These are phyloP conservation scores for Apamea crenata DNA, from an alignment of 2,888 invertebrate species.

Conservation along the genomic window DNA sequence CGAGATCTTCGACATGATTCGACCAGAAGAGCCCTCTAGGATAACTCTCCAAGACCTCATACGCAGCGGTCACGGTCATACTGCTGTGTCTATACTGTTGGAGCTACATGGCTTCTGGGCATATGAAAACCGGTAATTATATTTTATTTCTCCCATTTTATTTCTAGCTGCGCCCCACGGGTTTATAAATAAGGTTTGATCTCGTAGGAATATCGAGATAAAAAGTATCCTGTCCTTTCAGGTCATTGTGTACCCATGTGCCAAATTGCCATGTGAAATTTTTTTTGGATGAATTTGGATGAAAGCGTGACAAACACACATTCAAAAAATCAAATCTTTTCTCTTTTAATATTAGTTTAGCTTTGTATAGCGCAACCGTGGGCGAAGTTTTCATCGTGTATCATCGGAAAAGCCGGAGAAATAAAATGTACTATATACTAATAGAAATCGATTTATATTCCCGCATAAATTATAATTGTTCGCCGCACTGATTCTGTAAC, in stretches of 20 bases:
- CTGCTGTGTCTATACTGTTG: conserved; percentile 97
- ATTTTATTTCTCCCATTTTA: neutral
- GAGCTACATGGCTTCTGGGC: conserved; percentile 99
- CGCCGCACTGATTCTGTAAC: neutral
- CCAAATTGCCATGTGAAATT: no score
- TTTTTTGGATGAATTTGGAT: no score
- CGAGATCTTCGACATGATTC: conserved; percentile 99
- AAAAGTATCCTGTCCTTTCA: no score
- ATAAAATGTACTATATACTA: neutral
- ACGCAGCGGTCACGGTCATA: conserved; percentile 97
- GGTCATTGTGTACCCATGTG: no score
- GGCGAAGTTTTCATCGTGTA: neutral
- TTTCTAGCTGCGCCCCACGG: neutral
- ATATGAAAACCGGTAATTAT: conserved; percentile 93
- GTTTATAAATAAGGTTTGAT: no score
- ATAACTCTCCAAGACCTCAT: conserved; percentile 97
- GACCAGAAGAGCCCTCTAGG: conserved; percentile 95
- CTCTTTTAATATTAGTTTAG: no score
- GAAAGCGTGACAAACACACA: no score
- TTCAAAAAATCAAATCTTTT: no score
- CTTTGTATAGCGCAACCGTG: neutral
- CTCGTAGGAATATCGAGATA: no score
- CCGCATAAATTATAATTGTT: neutral
- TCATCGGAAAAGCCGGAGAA: neutral
- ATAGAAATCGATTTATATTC: neutral